Conservation (phyloP, 2,888 invertebrate genomes). For the Boloria euphrosyne region DNA sequence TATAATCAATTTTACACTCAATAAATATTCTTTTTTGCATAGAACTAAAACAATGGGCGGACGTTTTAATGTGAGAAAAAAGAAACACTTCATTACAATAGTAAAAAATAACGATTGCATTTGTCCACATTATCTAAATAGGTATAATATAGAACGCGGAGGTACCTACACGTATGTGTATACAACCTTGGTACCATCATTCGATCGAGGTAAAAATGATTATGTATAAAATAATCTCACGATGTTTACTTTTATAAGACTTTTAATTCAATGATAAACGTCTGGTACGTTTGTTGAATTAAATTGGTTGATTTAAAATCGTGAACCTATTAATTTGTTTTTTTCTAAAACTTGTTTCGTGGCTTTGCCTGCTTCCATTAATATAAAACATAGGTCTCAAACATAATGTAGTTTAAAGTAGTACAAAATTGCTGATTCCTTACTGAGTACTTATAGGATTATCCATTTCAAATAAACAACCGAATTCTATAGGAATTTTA, state of each 20-base stretch:
- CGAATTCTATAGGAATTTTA: neutral
- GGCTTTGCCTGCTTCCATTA: too few species aligned
- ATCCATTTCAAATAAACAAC: neutral
- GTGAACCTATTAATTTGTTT: neutral
- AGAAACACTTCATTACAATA: slow-evolving; percentile 48
- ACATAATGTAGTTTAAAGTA: too few species aligned
- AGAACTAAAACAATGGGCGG: slow-evolving; percentile 63
- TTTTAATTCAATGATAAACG: slow-evolving; percentile 20
- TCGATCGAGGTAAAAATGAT: slow-evolving; percentile 60
- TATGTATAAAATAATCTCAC: slow-evolving; percentile 40
- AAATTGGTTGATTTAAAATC: slow-evolving; percentile 22
- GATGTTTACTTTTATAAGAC: slow-evolving; percentile 21
- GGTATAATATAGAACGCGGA: slow-evolving; percentile 28
- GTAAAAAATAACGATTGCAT: slow-evolving; percentile 46
- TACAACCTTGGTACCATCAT: slow-evolving; percentile 56
- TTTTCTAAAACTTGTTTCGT: too few species aligned
- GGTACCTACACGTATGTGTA: slow-evolving; percentile 7
- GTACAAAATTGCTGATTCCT: neutral
- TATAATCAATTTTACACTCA: slow-evolving; percentile 21
- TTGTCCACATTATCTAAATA: slow-evolving; percentile 35
- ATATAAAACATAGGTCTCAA: too few species aligned
- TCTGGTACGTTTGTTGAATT: slow-evolving; percentile 24
- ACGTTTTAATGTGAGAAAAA: slow-evolving; percentile 66
- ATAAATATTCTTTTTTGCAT: slow-evolving; percentile 26
- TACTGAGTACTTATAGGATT: too few species aligned